phyloP scores from a whole-genome alignment of 2,797 vertebrate species.

The Pseudochromis fuscus region DNA sequence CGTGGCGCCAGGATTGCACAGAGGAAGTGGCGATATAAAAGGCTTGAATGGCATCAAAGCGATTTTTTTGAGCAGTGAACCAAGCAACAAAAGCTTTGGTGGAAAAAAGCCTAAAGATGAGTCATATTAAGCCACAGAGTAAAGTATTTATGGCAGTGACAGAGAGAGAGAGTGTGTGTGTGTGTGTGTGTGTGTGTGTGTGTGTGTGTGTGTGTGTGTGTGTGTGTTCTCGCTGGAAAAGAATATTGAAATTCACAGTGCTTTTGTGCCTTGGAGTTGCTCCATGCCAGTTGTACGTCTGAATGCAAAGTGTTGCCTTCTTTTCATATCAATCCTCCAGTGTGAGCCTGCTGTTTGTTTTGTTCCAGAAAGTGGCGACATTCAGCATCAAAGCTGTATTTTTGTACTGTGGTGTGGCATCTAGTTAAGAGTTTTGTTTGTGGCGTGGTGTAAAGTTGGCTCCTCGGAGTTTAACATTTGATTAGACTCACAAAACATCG shows the following conservation, averaged over 20 bases:
- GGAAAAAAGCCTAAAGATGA: slow-evolving; percentile 79
- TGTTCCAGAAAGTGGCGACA: slow-evolving; percentile 36
- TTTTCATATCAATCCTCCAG: slow-evolving; percentile 45
- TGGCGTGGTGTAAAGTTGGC: slow-evolving; percentile 7
- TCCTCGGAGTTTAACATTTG: background rate
- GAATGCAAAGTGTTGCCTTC: slow-evolving; percentile 43
- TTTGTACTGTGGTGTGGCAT: slow-evolving; percentile 16
- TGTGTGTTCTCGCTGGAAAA: slow-evolving; percentile 41
- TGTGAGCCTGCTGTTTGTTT: slow-evolving; percentile 47
- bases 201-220: no score
- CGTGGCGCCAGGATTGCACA: slow-evolving; percentile 78
- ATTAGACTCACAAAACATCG: background rate
- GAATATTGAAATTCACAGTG: slow-evolving; percentile 27
- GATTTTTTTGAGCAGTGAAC: slow-evolving; percentile 76
- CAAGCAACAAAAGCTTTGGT: slow-evolving; percentile 78
- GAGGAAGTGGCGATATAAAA: slow-evolving; percentile 86
- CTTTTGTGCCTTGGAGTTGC: slow-evolving; percentile 53
- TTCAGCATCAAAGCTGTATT: slow-evolving; percentile 19
- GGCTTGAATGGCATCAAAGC: slow-evolving; percentile 88
- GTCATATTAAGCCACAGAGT: slow-evolving; percentile 75
- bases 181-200: no score
- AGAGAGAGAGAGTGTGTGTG: no score
- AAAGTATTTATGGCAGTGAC: slow-evolving; percentile 51
- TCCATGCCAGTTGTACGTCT: slow-evolving; percentile 19
- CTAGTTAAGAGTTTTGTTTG: slow-evolving; percentile 32